Percentiles rank a stretch among this genome's conserved stretches.
Conservation (phyloP, 2,113 vertebrate genomes). For the Nasalis larvatus region DNA sequence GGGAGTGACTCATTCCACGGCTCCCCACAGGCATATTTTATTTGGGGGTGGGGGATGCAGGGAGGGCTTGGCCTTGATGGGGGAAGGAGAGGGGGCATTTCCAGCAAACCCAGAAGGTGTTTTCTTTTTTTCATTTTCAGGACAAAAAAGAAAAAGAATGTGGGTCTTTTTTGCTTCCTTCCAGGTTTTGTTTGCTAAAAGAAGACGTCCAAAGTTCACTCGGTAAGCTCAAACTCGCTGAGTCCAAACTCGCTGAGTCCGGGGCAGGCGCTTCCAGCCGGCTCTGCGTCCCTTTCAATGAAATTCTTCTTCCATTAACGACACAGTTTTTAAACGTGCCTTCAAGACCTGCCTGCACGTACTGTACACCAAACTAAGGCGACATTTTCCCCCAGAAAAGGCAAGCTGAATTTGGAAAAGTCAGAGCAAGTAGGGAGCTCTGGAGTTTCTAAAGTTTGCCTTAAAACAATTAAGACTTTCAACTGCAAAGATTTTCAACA, state of each 20-base stretch:
- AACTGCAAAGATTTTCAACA: neutral
- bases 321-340: neutral
- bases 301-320: constrained; percentile 71
- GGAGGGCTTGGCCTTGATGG: constrained; percentile 51
- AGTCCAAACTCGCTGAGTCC: neutral
- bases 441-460: constrained; percentile 22
- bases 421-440: neutral
- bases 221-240: neutral
- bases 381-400: constrained; percentile 42
- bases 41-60: constrained; percentile 76
- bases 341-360: neutral
- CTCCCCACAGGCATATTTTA: constrained; percentile 80
- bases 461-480: constrained; percentile 41
- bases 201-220: constrained; percentile 74
- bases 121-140: constrained; percentile 19
- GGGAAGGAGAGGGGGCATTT: constrained; percentile 39
- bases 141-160: constrained; percentile 65
- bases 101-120: constrained; percentile 64
- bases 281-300: constrained; percentile 69
- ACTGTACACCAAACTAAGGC: neutral
- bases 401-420: constrained; percentile 9
- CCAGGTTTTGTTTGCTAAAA: constrained; percentile 76
- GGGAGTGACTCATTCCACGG: constrained; percentile 74
- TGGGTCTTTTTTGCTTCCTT: constrained; percentile 72
- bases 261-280: constrained; percentile 17